Evolutionary conservation across 1,140 invertebrate species (phyloP).

Genomic region (Plodia interpunctella): DNA sequence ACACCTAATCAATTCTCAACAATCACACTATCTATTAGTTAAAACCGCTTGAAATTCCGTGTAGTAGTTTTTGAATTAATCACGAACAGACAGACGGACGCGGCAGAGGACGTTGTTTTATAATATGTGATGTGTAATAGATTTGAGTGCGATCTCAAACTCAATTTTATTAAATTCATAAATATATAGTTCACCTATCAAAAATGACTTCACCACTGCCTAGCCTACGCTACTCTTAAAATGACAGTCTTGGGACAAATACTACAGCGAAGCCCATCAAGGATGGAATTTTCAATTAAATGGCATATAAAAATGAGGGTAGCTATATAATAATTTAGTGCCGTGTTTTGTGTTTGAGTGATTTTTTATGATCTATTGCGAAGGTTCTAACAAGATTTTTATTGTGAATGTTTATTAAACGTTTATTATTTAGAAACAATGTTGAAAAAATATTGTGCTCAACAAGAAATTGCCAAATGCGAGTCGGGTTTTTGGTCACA

Average conservation of each 20-base stretch:
- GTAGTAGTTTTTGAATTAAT: too few species aligned
- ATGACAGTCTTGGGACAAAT: not conserved
- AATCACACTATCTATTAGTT: too few species aligned
- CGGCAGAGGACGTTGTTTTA: too few species aligned
- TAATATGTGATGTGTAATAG: too few species aligned
- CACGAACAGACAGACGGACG: too few species aligned
- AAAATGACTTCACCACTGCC: too few species aligned
- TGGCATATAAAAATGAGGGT: not conserved
- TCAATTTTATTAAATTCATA: too few species aligned
- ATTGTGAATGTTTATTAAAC: not conserved
- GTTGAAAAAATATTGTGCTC: not conserved
- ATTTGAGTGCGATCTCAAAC: too few species aligned
- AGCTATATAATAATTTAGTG: not conserved
- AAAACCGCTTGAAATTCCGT: too few species aligned
- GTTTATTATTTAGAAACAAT: not conserved
- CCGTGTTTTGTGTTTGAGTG: not conserved
- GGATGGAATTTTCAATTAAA: slow-evolving; percentile 2
- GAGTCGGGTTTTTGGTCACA: too few species aligned
- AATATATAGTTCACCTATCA: too few species aligned
- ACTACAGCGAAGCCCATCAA: not conserved
- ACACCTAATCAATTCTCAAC: too few species aligned
- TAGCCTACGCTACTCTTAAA: not conserved
- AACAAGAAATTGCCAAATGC: not conserved
- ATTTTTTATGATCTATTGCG: not conserved
- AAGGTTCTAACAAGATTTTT: not conserved